Percentiles rank a stretch among this genome's conserved stretches.
Evolutionary conservation across 2,888 invertebrate genomes (phyloP).

Genomic region (Drosophila mercatorum): DNA sequence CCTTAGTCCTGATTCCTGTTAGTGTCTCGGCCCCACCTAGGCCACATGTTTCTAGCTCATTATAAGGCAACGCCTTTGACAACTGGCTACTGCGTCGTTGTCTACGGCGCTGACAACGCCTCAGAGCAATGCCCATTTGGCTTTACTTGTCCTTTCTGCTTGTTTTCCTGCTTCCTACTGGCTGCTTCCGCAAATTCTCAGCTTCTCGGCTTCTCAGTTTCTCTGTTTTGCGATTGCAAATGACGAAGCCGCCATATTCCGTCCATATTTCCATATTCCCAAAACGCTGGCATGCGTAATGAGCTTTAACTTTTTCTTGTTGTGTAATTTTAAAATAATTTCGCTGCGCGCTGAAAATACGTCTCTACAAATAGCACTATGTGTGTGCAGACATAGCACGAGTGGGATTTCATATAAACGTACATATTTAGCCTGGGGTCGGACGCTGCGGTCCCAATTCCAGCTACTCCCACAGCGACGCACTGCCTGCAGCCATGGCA

Average conservation of each 20-base stretch:
- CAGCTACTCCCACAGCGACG: slow-evolving; percentile 15
- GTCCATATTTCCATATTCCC: slow-evolving; percentile 66
- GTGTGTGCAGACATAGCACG: neutral
- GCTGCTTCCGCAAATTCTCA: slow-evolving; percentile 16
- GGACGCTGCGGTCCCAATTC: slow-evolving; percentile 31
- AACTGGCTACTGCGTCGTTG: slow-evolving; percentile 39
- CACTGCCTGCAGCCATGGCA: slow-evolving; percentile 29
- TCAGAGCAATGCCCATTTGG: slow-evolving; percentile 51
- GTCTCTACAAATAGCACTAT: slow-evolving; percentile 16
- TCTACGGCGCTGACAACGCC: slow-evolving; percentile 38
- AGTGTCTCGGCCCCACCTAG: slow-evolving; percentile 34
- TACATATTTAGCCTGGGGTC: slow-evolving; percentile 25
- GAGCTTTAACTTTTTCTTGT: slow-evolving; percentile 64
- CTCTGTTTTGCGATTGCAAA: slow-evolving; percentile 41
- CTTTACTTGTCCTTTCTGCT: slow-evolving; percentile 58
- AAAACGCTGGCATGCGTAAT: slow-evolving; percentile 71
- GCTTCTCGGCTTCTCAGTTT: neutral
- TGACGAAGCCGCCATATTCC: slow-evolving; percentile 34
- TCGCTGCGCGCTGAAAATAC: slow-evolving; percentile 43
- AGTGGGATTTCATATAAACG: slow-evolving; percentile 12
- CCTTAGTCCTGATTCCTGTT: slow-evolving; percentile 46
- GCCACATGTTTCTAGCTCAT: slow-evolving; percentile 70
- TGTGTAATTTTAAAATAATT: slow-evolving; percentile 75
- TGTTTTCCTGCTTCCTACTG: slow-evolving; percentile 24
- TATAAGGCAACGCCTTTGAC: slow-evolving; percentile 62